phyloP scores from a whole-genome alignment of 2,113 vertebrate genomes.

The Pionites leucogaster region DNA sequence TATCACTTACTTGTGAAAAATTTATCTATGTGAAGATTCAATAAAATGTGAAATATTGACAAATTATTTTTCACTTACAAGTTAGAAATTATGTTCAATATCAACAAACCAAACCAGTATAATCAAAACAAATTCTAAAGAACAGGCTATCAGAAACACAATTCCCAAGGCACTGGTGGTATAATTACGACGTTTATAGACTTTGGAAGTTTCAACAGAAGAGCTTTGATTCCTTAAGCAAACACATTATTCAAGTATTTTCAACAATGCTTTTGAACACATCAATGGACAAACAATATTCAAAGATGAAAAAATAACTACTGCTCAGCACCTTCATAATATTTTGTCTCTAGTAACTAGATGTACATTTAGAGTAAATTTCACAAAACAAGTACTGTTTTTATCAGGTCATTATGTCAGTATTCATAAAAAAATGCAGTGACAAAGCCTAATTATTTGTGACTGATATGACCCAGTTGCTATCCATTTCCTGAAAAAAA shows the following conservation, averaged over 20 bases:
- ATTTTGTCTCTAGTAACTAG: neutral
- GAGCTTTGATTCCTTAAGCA: neutral
- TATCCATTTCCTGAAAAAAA: neutral
- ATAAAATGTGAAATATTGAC: neutral
- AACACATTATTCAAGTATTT: neutral
- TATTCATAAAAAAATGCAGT: neutral
- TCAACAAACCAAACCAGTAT: neutral
- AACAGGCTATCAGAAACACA: neutral
- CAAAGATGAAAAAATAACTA: neutral
- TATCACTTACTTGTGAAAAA: neutral
- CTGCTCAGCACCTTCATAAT: neutral
- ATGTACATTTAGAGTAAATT: neutral
- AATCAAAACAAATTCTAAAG: neutral
- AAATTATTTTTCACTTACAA: neutral
- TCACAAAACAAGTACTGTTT: neutral
- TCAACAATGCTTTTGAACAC: neutral
- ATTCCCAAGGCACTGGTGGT: neutral
- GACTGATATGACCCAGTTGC: conserved; percentile 2
- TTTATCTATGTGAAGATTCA: neutral
- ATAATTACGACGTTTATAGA: neutral
- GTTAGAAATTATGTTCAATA: neutral
- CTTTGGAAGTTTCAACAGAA: neutral
- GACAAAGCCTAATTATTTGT: neutral
- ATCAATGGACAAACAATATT: neutral
- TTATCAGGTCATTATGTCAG: neutral